Conservation (phyloP, 2,113 vertebrate species). For the Brachypteracias leptosomus region DNA sequence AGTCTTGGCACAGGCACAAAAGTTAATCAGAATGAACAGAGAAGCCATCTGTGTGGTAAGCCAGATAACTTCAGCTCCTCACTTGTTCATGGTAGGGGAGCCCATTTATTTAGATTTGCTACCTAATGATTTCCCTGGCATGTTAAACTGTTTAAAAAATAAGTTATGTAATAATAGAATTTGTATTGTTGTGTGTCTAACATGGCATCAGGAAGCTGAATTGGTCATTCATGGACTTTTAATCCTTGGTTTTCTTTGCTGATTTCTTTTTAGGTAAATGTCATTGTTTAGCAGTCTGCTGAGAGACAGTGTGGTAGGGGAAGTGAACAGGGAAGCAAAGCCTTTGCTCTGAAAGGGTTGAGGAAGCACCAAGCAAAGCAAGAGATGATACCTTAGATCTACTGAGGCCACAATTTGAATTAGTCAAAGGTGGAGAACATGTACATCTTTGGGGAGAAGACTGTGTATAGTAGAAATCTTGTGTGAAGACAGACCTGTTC, state of each 20-base stretch:
- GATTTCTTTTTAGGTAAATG: neutral
- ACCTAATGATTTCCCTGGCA: neutral
- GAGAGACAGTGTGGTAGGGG: neutral
- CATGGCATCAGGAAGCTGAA: rapidly evolving
- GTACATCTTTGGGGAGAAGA: neutral
- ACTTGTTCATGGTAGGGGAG: neutral
- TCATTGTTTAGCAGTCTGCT: neutral
- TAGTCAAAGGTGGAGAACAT: neutral
- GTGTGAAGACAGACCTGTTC: neutral
- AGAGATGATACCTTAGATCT: neutral
- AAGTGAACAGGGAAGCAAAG: neutral
- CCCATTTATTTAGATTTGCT: neutral
- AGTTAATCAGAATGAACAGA: neutral
- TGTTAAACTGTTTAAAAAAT: neutral
- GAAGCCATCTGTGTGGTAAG: neutral
- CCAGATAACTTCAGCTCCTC: neutral
- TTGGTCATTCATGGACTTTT: neutral
- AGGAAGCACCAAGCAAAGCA: neutral
- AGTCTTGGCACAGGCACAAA: neutral
- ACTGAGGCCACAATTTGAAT: neutral
- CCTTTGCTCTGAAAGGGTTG: neutral
- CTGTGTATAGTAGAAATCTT: neutral
- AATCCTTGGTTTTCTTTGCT: neutral
- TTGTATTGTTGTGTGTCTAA: neutral
- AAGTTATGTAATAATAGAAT: neutral